phyloP scores from a whole-genome alignment of 1,140 invertebrate genomes.

The Andrena cerasifolii region DNA sequence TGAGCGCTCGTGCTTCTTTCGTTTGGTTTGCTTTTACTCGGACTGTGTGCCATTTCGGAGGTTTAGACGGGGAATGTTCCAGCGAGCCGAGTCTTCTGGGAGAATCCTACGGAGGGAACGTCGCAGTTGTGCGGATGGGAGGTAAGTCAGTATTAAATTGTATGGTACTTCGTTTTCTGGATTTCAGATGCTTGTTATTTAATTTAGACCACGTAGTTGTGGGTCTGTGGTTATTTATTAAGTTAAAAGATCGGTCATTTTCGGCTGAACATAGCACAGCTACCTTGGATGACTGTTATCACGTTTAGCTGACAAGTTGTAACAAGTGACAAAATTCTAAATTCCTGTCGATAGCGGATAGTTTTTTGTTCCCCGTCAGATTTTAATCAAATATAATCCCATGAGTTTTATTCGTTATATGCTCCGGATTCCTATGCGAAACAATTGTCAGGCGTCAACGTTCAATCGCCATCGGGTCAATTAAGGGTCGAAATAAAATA shows the following conservation, averaged over 20 bases:
- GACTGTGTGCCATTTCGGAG: background rate
- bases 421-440: background rate
- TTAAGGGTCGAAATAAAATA: constrained; percentile 15
- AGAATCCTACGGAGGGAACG: background rate
- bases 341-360: background rate
- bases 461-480: background rate
- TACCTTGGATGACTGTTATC: too few relatives aligned
- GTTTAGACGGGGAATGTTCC: background rate
- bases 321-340: too few relatives aligned
- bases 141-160: constrained; percentile 36
- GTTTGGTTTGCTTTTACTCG: background rate
- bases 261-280: too few relatives aligned
- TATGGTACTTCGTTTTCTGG: too few relatives aligned
- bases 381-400: background rate
- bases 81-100: constrained; percentile 4
- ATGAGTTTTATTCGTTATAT: background rate
- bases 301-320: background rate
- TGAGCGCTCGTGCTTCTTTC: too few relatives aligned
- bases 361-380: background rate
- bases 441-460: background rate
- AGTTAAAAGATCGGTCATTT: too few relatives aligned
- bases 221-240: too few relatives aligned
- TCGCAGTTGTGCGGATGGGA: background rate
- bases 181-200: too few relatives aligned
- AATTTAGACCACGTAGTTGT: too few relatives aligned